Conservation (phyloP, 2,113 vertebrate genomes). For the Hemiprocne comata region DNA sequence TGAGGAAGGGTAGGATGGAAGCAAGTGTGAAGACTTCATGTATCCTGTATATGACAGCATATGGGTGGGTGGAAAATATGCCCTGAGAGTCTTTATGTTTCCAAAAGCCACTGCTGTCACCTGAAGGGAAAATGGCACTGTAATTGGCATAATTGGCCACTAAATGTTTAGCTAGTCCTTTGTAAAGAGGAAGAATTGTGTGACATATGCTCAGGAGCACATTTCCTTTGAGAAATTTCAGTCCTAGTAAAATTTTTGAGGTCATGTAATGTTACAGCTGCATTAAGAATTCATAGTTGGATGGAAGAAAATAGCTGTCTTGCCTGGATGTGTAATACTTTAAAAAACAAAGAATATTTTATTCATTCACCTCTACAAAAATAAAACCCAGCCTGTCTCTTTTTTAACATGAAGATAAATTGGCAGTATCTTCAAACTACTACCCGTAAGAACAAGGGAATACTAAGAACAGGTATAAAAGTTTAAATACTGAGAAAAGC, state of each 20-base stretch:
- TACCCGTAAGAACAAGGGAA: neutral
- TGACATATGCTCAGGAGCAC: neutral
- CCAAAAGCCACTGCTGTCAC: neutral
- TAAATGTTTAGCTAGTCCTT: neutral
- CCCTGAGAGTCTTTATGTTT: neutral
- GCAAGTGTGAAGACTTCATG: neutral
- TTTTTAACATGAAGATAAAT: neutral
- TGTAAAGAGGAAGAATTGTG: neutral
- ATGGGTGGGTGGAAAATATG: neutral
- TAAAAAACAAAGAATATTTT: constrained; percentile 1
- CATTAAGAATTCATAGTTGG: neutral
- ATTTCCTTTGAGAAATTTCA: constrained; percentile 10
- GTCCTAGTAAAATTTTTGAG: neutral
- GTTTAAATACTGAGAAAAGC: constrained; percentile 35
- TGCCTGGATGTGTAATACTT: neutral
- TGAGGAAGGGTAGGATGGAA: neutral
- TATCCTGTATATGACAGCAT: neutral
- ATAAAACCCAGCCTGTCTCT: neutral
- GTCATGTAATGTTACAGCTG: neutral
- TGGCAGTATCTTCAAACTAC: neutral
- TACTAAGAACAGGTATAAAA: constrained; percentile 1
- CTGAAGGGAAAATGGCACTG: neutral
- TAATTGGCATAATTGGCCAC: neutral
- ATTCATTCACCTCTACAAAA: neutral
- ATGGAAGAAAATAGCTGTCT: neutral